Conservation (phyloP, 2,888 invertebrate genomes). For the Leucoma salicis region DNA sequence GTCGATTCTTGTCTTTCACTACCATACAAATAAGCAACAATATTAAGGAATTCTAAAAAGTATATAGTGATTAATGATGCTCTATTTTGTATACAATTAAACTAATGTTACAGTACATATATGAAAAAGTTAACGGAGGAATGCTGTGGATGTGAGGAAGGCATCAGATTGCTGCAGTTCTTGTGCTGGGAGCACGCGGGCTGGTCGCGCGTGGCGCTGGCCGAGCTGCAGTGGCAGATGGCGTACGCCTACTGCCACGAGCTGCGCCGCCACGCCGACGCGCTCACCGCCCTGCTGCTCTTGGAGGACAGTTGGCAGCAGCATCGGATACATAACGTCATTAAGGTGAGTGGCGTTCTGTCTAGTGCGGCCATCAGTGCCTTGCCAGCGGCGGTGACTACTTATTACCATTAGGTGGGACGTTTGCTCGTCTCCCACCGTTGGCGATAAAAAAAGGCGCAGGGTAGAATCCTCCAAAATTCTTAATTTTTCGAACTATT, state of each 20-base stretch:
- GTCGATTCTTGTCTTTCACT: too few relatives aligned
- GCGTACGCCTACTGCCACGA: slow-evolving; percentile 97
- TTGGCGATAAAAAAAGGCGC: too few relatives aligned
- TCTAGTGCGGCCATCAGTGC: too few relatives aligned
- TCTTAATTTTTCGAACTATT: too few relatives aligned
- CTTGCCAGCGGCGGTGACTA: too few relatives aligned
- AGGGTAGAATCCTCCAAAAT: too few relatives aligned
- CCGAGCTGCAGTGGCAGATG: slow-evolving; percentile 95
- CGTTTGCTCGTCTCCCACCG: too few relatives aligned
- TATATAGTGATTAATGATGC: too few relatives aligned
- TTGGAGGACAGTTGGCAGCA: slow-evolving; percentile 98
- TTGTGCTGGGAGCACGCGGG: slow-evolving; percentile 98
- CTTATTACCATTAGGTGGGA: too few relatives aligned
- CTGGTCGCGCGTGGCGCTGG: slow-evolving; percentile 93
- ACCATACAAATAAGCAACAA: too few relatives aligned
- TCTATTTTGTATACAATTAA: too few relatives aligned
- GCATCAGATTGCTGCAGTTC: slow-evolving; percentile 93
- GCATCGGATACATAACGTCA: slow-evolving; percentile 95
- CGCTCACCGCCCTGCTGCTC: slow-evolving; percentile 91
- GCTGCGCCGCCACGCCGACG: slow-evolving; percentile 94
- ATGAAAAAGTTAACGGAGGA: slow-evolving; percentile 98
- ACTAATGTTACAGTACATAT: slow-evolving; percentile 76
- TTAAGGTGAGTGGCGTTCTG: slow-evolving; percentile 86
- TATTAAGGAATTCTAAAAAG: too few relatives aligned
- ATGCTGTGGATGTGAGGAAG: slow-evolving; percentile 95